Evolutionary conservation across 2,888 invertebrate species (phyloP), one percentile per base, ranked within the genome.

Genomic region (Lepeophtheirus nordmannii): DNA sequence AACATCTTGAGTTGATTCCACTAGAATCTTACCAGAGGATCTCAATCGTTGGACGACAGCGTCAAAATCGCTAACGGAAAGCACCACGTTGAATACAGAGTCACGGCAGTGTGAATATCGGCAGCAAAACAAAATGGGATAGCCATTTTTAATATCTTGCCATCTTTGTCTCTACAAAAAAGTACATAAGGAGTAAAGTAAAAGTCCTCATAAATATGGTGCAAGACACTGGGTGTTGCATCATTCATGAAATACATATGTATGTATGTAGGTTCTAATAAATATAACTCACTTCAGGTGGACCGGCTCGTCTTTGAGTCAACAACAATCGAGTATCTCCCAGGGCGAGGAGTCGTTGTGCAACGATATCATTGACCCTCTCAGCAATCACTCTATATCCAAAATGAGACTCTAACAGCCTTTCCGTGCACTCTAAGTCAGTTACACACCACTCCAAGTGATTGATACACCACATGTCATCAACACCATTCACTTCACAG

Each of bases 71-170:
- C 71, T 72, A 5, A 78, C 76, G 68, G 72, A 70, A 17, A 78
- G 69, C n/a, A 75, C 75, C 5, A 76, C 72, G 69, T 78, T 76
- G 68, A 74, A 76, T 1, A 76, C 77, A 17, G 76, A 73, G 69
- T 77, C 75, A 9, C 70, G 68, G 20, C 68, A 68, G 41, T 68
- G 68, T n/a, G 61, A 30, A 38, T 64, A 10, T 12, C 67, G n/a
- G 30, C 68, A 67, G 57, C 72, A 73, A 58, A 70, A 70, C 30
- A 30, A 30, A 30, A 7, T 30, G 30, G 30, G 30, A 30, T 30
- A 30, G 7, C 30, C 30, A 2, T 30, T 30, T 5, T 5, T 30
- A 7, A 7, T 30, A 30, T 30, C 30, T 30, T 30, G 30, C 3
- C 30, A 7, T 30, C 30, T 30, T 30, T 30, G 30, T 30, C 7